Evolutionary conservation across 2,113 vertebrate species (phyloP).

Genomic region (Carassius gibelio): DNA sequence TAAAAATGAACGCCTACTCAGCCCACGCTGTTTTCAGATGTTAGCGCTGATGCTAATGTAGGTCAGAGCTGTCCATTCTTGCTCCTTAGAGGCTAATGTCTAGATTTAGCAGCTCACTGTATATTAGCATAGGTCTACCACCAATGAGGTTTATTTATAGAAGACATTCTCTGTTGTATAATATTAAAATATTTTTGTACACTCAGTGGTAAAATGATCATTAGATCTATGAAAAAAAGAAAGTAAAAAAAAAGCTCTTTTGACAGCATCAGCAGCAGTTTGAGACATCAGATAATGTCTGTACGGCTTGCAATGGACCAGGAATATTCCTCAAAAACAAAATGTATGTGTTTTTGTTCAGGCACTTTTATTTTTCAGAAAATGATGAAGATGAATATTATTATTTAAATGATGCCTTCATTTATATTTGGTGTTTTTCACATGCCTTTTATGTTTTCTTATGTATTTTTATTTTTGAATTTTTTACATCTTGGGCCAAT

Average conservation of each 20-base stretch:
- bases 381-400: no score
- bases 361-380: neutral
- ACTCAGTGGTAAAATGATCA: neutral
- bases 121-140: constrained; percentile 31
- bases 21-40: constrained; percentile 23
- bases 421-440: neutral
- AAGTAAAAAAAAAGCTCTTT: neutral
- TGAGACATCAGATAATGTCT: neutral
- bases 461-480: no score
- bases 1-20: constrained; percentile 44
- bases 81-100: constrained; percentile 18
- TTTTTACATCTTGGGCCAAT: no score
- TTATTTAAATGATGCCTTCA: no score
- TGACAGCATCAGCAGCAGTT: neutral
- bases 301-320: neutral
- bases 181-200: neutral
- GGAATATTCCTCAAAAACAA: neutral
- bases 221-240: neutral
- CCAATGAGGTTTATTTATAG: constrained; percentile 1
- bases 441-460: neutral
- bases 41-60: constrained; percentile 31
- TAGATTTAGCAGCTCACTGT: constrained; percentile 38
- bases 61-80: constrained; percentile 25
- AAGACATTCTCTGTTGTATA: neutral
- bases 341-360: neutral